Percentiles rank a stretch among this genome's conserved stretches.
These are phyloP conservation scores for Jacana jacana DNA, from an alignment of 2,113 vertebrate genomes.

Conservation along the genomic window DNA sequence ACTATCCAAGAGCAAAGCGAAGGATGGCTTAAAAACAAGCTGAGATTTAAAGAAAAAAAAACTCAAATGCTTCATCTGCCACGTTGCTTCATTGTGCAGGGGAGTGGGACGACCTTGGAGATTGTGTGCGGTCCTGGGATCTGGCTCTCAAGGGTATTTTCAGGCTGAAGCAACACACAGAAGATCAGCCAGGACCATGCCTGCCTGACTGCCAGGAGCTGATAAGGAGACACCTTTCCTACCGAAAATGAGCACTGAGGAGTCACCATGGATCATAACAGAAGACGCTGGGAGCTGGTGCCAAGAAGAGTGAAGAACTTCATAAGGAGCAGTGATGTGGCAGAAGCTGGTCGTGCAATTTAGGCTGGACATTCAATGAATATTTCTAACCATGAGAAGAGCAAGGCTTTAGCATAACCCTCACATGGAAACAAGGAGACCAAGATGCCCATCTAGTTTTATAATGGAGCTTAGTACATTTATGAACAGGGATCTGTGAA, in stretches of 20 bases:
- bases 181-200: neutral
- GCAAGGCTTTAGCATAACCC: neutral
- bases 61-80: neutral
- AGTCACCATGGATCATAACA: fast-evolving
- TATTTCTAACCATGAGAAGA: neutral
- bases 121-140: neutral
- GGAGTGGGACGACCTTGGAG: neutral
- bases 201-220: neutral
- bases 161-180: neutral
- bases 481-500: neutral
- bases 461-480: neutral
- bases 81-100: neutral
- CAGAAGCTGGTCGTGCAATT: neutral
- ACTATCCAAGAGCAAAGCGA: neutral
- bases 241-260: neutral
- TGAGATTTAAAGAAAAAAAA: neutral
- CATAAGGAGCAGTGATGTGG: neutral
- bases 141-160: neutral
- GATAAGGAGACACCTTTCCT: neutral
- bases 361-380: neutral
- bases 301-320: neutral
- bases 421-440: neutral
- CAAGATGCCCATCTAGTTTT: neutral
- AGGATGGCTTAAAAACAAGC: neutral
- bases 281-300: neutral